Base-by-base conservation (phyloP, 2,113 vertebrate species). In the Jacana jacana region DNA sequence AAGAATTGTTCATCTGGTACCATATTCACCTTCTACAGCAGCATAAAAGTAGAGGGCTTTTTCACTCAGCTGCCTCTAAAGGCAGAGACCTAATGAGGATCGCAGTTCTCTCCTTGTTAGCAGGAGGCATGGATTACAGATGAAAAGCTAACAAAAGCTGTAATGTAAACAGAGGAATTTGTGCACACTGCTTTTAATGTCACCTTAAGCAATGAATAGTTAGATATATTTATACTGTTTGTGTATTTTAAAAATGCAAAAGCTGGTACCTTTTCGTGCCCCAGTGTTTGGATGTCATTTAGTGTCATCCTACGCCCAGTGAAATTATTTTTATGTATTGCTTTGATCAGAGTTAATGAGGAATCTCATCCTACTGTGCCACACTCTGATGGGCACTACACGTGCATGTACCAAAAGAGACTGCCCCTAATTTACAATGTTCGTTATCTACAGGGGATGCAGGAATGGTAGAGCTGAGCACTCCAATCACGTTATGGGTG, bases 91-190 rank as follows among this genome's bases (percentile, higher is more conserved):
- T 95, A 87, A 91, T 35, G 63, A 83, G 75, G 28, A 30, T 24
- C 73, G 51, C 1, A 1, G 27, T 66, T 89, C 75, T 80, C 75
- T 76, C 71, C 79, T 64, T 80, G 46, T 27, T 83, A 91, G 89
- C 57, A 51, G 89, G 91, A 94, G 85, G 70, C 77, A 35, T 73
- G 87, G 79, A 37, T 88, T 95, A 88, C 49, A 80, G 55, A 76
- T 22, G 37, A 75, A 94, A 54, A 73, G 33, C 61, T 86, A 92
- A 88, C 70, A 76, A 76, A 76, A 89, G 40, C 73, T 54, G 27
- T 65, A 66, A 77, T 3, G 1, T 93, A 42, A 93, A 94, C 92
- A 33, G 63, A 91, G 75, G 49, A 80, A 77, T 93, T 83, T 63
- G 58, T 75, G 76, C 72, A 58, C 10, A 0, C 37, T 91, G 46